Base-by-base conservation (phyloP, 2,113 vertebrate species). In the Hippoglossus stenolepis region DNA sequence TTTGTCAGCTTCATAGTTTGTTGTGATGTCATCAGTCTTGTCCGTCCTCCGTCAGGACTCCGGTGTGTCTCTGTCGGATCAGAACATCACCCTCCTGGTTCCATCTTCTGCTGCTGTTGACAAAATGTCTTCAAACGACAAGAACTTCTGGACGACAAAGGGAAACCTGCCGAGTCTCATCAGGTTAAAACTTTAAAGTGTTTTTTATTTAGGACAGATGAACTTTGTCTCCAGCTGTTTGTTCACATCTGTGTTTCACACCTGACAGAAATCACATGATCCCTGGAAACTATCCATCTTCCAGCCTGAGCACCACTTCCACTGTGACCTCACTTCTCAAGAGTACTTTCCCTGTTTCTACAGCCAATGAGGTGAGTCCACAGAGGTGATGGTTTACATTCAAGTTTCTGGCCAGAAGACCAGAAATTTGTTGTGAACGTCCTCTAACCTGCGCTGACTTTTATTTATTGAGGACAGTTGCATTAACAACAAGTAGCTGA, bases 51-150 rank as follows among this genome's bases (percentile, higher is more conserved):
- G 9, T 53, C 92, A 98, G 97, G 90, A 91, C 3, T 93, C 95
- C 0, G 90, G 93, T 65, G 82, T 96, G 43, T 94, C 85, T 69
- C 65, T 97, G 79, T 90, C 92, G 0, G 83, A 91, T 1, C 80
- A 91, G 47, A 97, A 98, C 86, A 3, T 98, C 65, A 98, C 98
- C 0, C 58, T 99, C 40, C 93, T 99, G 0, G 94, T 96, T 73
- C 97, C 98, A 13, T 96, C 96, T 35, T 91, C 83, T 18, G 85
- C 87, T 80, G 97, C 97, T 6, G 79, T 95, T 53, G 68, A 87
- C 21, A 91, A 91, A 64, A 95, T 99, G 95, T 92, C 93, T 49
- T 64, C 92, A 47, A 93, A 95, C 0, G 96, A 98, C 51, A 95
- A 85, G 84, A 77, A 4, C 53, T 98, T 97, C 77, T 98, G 98